Percentiles rank a stretch among this genome's conserved stretches.
Conservation (phyloP, 2,888 invertebrate genomes). For the Rotaria macrura region DNA sequence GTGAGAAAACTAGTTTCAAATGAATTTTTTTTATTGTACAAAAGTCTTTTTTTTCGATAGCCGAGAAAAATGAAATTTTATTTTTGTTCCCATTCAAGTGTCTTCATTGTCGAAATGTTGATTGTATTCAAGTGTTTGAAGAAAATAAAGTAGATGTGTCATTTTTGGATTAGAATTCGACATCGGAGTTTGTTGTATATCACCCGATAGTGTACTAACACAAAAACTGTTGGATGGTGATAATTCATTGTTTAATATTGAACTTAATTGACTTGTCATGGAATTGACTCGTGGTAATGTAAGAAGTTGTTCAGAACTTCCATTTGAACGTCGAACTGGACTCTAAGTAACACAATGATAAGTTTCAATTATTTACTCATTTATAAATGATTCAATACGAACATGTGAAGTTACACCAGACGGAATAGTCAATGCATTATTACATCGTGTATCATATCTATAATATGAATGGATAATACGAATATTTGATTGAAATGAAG, state of each 20-base stretch:
- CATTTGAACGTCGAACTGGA: neutral
- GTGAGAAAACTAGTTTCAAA: too few relatives aligned
- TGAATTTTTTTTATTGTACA: too few relatives aligned
- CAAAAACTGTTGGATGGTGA: neutral
- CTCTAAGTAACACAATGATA: neutral
- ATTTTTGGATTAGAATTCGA: neutral
- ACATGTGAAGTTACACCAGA: neutral
- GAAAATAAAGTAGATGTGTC: neutral
- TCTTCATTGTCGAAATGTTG: neutral
- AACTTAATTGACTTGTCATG: neutral
- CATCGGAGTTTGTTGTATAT: neutral
- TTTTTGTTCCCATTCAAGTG: too few relatives aligned
- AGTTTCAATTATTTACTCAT: too few relatives aligned
- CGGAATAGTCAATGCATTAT: neutral
- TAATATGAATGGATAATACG: neutral
- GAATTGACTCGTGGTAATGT: neutral
- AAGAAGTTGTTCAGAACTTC: neutral
- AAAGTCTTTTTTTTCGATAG: too few relatives aligned
- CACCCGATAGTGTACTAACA: neutral
- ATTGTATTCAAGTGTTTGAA: conserved; percentile 1
- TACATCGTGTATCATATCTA: neutral
- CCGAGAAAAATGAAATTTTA: too few relatives aligned
- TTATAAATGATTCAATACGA: neutral
- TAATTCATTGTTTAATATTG: neutral
- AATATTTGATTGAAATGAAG: too few relatives aligned